These are phyloP conservation scores for Halcyon malimbica DNA, from an alignment of 2,113 vertebrate genomes.

Conservation along the genomic window DNA sequence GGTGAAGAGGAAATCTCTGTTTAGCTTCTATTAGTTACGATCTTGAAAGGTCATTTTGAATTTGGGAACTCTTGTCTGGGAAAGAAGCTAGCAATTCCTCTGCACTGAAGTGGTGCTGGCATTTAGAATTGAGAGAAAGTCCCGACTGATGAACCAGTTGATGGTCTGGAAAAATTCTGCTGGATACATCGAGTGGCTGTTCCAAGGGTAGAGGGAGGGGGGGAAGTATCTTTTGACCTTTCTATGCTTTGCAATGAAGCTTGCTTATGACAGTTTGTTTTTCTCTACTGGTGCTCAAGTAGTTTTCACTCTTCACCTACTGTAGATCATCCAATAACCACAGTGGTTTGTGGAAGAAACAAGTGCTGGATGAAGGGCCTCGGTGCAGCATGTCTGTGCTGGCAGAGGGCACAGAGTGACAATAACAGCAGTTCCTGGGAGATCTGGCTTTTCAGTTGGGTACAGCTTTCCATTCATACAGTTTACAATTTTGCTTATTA, in stretches of 20 bases:
- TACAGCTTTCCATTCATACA: not conserved
- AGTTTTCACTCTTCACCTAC: not conserved
- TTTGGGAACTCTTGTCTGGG: conserved; percentile 60
- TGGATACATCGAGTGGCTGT: not conserved
- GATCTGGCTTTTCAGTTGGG: not conserved
- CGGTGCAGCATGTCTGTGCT: not conserved
- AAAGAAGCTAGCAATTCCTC: conserved; percentile 48
- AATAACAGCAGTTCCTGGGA: not conserved
- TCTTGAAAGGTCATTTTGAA: conserved; percentile 61
- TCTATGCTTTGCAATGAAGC: not conserved
- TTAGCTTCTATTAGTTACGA: conserved; percentile 46
- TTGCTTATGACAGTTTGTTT: conserved; percentile 32
- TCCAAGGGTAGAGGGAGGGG: not conserved
- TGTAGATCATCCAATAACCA: not conserved
- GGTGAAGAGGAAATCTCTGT: conserved; percentile 54
- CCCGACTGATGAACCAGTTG: not conserved
- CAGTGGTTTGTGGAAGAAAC: not conserved
- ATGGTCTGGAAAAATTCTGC: conserved; percentile 54
- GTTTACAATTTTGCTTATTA: not conserved
- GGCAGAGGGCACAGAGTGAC: not conserved
- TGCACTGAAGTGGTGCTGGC: conserved; percentile 43
- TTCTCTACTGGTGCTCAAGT: conserved; percentile 9
- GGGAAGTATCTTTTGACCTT: conserved; percentile 7
- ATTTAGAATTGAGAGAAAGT: conserved; percentile 42
- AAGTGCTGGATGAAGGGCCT: not conserved